Percentiles rank a stretch among this genome's conserved stretches.
Evolutionary conservation across 2,888 invertebrate species (phyloP).

Genomic region (Aphrophora alni): DNA sequence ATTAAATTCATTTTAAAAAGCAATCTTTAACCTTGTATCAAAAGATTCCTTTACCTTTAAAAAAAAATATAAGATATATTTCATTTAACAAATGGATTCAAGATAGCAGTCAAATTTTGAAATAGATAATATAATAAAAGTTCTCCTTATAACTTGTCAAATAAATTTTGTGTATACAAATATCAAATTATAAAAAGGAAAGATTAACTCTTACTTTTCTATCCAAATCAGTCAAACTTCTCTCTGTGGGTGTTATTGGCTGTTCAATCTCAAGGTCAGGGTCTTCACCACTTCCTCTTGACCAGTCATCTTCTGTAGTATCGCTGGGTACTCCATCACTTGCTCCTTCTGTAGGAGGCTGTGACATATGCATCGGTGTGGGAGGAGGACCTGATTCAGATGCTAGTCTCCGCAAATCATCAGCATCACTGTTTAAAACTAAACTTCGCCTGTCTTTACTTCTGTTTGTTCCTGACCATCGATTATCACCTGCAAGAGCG

Average conservation of each 20-base stretch:
- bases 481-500: constrained; percentile 14
- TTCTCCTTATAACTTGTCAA: too few species aligned
- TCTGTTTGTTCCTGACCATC: constrained; percentile 23
- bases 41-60: too few species aligned
- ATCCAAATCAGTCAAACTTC: constrained; percentile 70
- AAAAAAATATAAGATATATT: too few species aligned
- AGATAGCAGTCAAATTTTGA: too few species aligned
- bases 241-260: constrained; percentile 28
- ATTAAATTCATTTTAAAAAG: too few species aligned
- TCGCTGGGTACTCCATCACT: constrained; percentile 63
- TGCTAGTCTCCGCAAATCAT: constrained; percentile 43
- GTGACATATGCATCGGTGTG: constrained; percentile 10
- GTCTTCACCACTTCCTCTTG: constrained; percentile 72
- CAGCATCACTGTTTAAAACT: constrained; percentile 42
- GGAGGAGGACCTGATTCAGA: constrained; percentile 44
- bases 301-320: constrained; percentile 75
- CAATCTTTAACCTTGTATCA: too few species aligned
- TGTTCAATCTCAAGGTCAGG: constrained; percentile 66
- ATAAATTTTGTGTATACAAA: too few species aligned
- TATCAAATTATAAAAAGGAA: too few species aligned
- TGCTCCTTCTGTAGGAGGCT: constrained; percentile 54
- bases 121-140: too few species aligned
- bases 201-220: constrained; percentile 60
- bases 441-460: constrained; percentile 30
- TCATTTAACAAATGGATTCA: too few species aligned